Conservation (phyloP, 2,113 vertebrate genomes). For the Globicephala melas region DNA sequence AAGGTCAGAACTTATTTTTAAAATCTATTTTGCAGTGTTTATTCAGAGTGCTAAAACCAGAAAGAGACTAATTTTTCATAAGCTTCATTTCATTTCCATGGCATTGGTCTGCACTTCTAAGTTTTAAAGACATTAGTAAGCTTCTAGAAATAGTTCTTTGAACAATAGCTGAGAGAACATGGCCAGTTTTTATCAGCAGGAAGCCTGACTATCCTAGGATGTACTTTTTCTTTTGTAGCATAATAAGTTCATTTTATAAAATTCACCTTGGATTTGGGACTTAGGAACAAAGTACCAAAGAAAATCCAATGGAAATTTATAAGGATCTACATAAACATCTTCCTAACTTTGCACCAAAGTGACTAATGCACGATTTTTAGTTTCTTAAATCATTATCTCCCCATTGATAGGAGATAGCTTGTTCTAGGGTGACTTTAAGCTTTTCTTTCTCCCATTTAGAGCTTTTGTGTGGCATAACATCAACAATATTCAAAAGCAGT, state of each 20-base stretch:
- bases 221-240: background rate
- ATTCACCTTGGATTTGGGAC: background rate
- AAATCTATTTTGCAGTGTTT: background rate
- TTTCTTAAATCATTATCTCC: background rate
- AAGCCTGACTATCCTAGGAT: background rate
- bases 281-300: background rate
- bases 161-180: background rate
- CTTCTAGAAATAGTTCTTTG: background rate
- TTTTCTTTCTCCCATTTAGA: background rate
- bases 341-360: background rate
- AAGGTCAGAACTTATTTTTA: background rate
- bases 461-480: background rate
- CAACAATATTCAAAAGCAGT: background rate
- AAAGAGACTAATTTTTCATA: constrained; percentile 34
- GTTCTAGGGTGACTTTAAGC: background rate
- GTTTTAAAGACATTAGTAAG: background rate
- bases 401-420: background rate
- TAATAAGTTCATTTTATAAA: background rate
- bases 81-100: constrained; percentile 21
- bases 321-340: background rate
- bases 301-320: background rate
- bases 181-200: background rate
- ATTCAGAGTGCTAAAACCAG: background rate
- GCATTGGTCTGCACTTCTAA: background rate
- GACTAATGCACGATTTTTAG: background rate